Evolutionary conservation across 2,113 vertebrate genomes (phyloP).

Genomic region (Neoarius graeffei): DNA sequence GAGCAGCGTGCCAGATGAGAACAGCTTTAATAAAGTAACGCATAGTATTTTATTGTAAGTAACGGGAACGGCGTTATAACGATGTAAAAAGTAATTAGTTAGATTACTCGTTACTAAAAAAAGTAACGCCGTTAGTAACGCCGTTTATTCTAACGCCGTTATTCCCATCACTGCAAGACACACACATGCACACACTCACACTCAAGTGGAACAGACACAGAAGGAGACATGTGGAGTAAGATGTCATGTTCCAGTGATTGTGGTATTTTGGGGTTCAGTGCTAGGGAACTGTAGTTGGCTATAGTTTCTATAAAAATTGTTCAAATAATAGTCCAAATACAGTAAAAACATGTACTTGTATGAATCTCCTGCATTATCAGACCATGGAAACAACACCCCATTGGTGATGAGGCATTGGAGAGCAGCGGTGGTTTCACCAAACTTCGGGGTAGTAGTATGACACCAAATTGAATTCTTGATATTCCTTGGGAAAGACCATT

Average conservation of each 20-base stretch:
- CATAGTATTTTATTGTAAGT: too few relatives aligned
- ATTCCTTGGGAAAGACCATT: not conserved
- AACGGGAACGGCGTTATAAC: too few relatives aligned
- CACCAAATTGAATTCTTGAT: not conserved
- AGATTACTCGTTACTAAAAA: too few relatives aligned
- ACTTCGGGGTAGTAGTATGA: not conserved
- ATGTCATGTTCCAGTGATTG: not conserved
- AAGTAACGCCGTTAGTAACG: too few relatives aligned
- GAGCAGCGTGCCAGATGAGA: too few relatives aligned
- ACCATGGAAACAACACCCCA: not conserved
- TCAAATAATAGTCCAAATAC: not conserved
- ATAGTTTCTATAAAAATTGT: not conserved
- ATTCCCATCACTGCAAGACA: too few relatives aligned
- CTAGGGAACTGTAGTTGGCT: not conserved
- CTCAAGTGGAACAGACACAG: slow-evolving; percentile 47
- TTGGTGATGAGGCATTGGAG: not conserved
- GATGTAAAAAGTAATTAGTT: too few relatives aligned
- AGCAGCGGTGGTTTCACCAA: not conserved
- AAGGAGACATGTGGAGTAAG: slow-evolving; percentile 2
- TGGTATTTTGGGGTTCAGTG: not conserved
- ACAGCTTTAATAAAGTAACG: too few relatives aligned
- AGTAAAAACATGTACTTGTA: not conserved
- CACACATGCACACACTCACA: slow-evolving; percentile 45
- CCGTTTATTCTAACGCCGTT: too few relatives aligned
- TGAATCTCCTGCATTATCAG: not conserved